Percentiles rank a stretch among this genome's conserved stretches.
Evolutionary conservation across 2,113 vertebrate genomes (phyloP).

Genomic region (Arizona elegans): DNA sequence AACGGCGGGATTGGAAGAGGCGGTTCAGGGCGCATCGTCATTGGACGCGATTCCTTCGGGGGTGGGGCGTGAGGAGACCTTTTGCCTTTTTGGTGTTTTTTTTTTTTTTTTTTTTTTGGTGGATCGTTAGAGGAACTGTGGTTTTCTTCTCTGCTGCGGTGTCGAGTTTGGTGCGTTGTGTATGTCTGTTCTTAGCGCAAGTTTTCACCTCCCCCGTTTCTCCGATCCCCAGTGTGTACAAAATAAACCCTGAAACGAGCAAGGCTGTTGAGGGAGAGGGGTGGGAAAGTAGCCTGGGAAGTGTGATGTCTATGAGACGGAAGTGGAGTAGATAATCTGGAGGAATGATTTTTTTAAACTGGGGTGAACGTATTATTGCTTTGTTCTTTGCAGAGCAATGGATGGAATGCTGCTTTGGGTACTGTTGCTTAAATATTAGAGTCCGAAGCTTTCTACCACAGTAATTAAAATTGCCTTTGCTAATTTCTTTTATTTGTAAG

Average conservation of each 20-base stretch:
- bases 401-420: neutral
- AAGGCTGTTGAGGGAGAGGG: neutral
- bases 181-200: too few relatives aligned
- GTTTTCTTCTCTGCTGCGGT: neutral
- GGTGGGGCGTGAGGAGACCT: neutral
- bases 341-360: neutral
- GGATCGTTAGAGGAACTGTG: neutral
- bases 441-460: neutral
- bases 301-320: too few relatives aligned
- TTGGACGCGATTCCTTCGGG: neutral
- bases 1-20: too few relatives aligned
- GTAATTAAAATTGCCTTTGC: neutral
- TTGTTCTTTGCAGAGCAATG: neutral
- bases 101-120: neutral
- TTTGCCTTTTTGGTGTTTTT: neutral
- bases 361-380: neutral
- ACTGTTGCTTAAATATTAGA: neutral
- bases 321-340: neutral
- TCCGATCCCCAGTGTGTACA: neutral
- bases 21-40: neutral
- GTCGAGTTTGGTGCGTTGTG: neutral
- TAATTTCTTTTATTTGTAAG: neutral
- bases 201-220: neutral
- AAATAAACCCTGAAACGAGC: neutral
- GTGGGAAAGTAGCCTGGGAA: neutral